Evolutionary conservation across 2,113 vertebrate genomes (phyloP).

Genomic region (Menura novaehollandiae): DNA sequence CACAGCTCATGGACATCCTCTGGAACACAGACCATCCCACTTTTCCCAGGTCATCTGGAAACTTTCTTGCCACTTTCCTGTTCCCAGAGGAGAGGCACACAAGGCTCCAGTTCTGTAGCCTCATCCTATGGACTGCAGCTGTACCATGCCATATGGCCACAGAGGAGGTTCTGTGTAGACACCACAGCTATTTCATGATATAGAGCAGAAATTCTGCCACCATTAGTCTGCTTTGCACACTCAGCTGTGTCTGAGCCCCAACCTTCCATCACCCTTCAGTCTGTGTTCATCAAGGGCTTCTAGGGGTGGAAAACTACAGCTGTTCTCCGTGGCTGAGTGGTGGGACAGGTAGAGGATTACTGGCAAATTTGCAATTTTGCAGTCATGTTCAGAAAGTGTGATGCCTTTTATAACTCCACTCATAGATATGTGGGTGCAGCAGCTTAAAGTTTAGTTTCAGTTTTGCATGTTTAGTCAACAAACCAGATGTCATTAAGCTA

Average conservation of each 20-base stretch:
- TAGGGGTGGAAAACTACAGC: background rate
- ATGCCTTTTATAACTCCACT: background rate
- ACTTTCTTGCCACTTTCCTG: background rate
- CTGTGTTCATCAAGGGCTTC: background rate
- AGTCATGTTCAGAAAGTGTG: background rate
- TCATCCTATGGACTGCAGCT: background rate
- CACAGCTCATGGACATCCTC: background rate
- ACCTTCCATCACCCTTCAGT: background rate
- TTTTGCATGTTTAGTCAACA: background rate
- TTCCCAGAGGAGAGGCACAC: background rate
- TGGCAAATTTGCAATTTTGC: background rate
- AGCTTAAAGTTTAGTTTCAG: background rate
- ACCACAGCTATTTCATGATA: background rate
- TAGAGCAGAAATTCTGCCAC: background rate
- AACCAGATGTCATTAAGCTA: background rate
- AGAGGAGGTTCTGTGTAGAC: rapidly evolving
- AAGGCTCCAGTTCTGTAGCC: background rate
- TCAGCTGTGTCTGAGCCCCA: background rate
- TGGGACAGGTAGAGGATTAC: background rate
- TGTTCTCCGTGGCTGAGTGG: rapidly evolving
- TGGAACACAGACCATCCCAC: background rate
- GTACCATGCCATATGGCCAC: background rate
- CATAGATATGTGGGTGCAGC: rapidly evolving
- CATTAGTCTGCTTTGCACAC: background rate
- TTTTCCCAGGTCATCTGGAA: background rate